Conservation (phyloP, 2,113 vertebrate species). For the Calyptommatus sinebrachiatus region DNA sequence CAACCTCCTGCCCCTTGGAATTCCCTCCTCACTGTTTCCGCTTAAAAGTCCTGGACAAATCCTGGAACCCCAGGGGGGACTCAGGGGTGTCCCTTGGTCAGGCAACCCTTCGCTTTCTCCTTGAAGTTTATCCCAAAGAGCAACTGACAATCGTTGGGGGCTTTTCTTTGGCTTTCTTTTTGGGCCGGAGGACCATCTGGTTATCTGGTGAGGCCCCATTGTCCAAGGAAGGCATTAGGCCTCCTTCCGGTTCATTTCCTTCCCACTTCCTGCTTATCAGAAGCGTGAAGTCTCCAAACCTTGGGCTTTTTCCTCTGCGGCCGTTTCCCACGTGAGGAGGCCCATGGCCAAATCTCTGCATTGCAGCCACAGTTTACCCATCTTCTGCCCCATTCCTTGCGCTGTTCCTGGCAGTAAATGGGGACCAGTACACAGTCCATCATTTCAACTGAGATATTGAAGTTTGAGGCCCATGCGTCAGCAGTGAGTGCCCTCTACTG, state of each 20-base stretch:
- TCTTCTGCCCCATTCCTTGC: background rate
- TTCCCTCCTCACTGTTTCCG: too few relatives aligned
- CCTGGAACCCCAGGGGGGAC: background rate
- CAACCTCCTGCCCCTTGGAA: background rate
- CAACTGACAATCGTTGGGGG: background rate
- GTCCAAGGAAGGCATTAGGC: too few relatives aligned
- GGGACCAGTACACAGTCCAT: too few relatives aligned
- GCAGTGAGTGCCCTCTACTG: too few relatives aligned
- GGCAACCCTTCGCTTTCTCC: background rate
- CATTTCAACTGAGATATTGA: too few relatives aligned
- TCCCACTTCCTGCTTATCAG: background rate
- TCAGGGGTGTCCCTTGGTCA: too few relatives aligned
- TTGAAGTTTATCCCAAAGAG: background rate
- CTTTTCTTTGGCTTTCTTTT: background rate
- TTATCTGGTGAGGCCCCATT: background rate
- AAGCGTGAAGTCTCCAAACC: background rate
- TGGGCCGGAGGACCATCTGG: background rate
- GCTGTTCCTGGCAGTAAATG: too few relatives aligned
- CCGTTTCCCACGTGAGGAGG: too few relatives aligned
- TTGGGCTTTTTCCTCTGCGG: too few relatives aligned
- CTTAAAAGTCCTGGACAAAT: too few relatives aligned
- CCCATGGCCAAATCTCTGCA: background rate
- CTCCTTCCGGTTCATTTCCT: background rate
- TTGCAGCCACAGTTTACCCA: background rate
- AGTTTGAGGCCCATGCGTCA: too few relatives aligned